Percentiles rank a stretch among this genome's conserved stretches.
These are phyloP conservation scores for Mactra quadrangularis DNA, from an alignment of 1,140 invertebrate genomes.

Conservation along the genomic window DNA sequence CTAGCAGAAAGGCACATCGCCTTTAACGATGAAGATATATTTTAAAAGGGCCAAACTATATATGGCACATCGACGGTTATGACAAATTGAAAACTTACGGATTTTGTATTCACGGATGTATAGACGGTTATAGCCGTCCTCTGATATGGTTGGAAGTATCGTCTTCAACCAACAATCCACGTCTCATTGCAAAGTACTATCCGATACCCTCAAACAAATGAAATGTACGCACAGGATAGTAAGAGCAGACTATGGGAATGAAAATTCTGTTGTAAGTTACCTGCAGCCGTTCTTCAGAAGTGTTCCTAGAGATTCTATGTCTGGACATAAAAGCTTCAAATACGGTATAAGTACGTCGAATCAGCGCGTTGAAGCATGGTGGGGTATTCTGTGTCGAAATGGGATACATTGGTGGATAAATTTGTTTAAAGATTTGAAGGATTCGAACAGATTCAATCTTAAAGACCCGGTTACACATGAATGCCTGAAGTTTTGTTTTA, in stretches of 20 bases:
- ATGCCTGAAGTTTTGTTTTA: conserved; percentile 51
- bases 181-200: conserved; percentile 70
- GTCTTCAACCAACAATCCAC: conserved; percentile 73
- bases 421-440: conserved; percentile 44
- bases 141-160: conserved; percentile 76
- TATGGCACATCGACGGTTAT: conserved; percentile 78
- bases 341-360: conserved; percentile 59
- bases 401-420: conserved; percentile 59
- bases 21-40: conserved; percentile 64
- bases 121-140: conserved; percentile 78
- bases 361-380: conserved; percentile 60
- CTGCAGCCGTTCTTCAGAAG: conserved; percentile 53
- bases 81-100: conserved; percentile 80
- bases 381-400: conserved; percentile 47
- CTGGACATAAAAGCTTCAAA: conserved; percentile 39
- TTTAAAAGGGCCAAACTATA: conserved; percentile 70
- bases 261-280: conserved; percentile 52
- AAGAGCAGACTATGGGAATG: conserved; percentile 54
- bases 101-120: conserved; percentile 75
- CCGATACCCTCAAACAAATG: conserved; percentile 51
- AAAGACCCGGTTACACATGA: conserved; percentile 15
- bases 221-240: conserved; percentile 50
- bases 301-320: conserved; percentile 10
- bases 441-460: conserved; percentile 29
- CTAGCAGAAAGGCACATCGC: conserved; percentile 37